Percentiles rank a stretch among this genome's conserved stretches.
These are phyloP conservation scores for Platichthys flesus DNA, from an alignment of 2,113 vertebrate species.

Conservation along the genomic window DNA sequence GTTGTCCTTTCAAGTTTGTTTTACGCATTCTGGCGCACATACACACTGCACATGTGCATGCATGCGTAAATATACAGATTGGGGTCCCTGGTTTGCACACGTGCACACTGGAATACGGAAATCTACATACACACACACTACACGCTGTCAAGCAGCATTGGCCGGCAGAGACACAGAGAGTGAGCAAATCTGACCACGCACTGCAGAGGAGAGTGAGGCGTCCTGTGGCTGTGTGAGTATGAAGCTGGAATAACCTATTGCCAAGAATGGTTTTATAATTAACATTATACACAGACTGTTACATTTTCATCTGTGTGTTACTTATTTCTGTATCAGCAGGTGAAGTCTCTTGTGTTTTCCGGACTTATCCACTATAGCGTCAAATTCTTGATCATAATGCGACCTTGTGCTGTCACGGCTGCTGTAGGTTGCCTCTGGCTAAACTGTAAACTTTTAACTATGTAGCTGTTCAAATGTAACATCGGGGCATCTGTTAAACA, in stretches of 20 bases:
- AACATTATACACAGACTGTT: background rate
- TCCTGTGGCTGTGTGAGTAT: slow-evolving; percentile 73
- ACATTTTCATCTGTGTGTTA: background rate
- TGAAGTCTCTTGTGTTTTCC: background rate
- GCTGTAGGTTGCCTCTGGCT: slow-evolving; percentile 15
- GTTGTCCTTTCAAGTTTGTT: slow-evolving; percentile 75
- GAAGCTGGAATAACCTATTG: background rate
- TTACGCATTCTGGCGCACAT: slow-evolving; percentile 61
- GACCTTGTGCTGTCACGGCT: slow-evolving; percentile 23
- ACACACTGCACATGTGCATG: slow-evolving; percentile 64
- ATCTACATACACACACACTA: slow-evolving; percentile 8
- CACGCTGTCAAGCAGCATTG: slow-evolving; percentile 28
- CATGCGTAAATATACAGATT: slow-evolving; percentile 69
- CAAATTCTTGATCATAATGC: slow-evolving; percentile 5
- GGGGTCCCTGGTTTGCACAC: slow-evolving; percentile 40
- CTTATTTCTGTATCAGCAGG: background rate
- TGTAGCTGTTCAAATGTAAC: slow-evolving; percentile 51
- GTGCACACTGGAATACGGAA: slow-evolving; percentile 35
- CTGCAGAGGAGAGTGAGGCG: slow-evolving; percentile 46
- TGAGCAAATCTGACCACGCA: slow-evolving; percentile 45
- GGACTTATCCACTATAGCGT: background rate
- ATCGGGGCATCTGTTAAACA: background rate
- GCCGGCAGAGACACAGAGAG: slow-evolving; percentile 36
- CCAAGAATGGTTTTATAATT: background rate
- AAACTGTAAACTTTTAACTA: slow-evolving; percentile 39